Conservation (phyloP, 2,888 invertebrate genomes). For the Cancer borealis region DNA sequence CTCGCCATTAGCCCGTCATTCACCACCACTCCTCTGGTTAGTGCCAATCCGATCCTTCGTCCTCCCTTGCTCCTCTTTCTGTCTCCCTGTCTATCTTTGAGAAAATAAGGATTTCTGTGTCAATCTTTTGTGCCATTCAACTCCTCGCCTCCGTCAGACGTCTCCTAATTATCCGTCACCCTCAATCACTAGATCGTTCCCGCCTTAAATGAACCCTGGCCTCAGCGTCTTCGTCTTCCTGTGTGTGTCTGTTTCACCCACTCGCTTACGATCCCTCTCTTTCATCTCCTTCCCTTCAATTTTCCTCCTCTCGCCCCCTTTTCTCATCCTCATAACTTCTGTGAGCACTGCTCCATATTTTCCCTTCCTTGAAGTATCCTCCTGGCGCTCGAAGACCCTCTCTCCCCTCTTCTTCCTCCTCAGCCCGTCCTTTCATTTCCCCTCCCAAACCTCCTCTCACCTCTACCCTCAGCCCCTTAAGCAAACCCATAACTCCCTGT, state of each 20-base stretch:
- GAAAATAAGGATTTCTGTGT: neutral
- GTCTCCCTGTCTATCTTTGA: neutral
- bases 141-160: neutral
- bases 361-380: constrained; percentile 33
- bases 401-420: neutral
- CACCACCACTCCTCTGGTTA: neutral
- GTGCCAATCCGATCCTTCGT: constrained; percentile 4
- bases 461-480: neutral
- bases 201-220: neutral
- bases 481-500: neutral
- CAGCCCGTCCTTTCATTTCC: neutral
- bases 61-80: neutral
- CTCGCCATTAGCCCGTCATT: constrained; percentile 5
- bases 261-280: constrained; percentile 14
- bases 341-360: constrained; percentile 35
- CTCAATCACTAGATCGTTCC: neutral
- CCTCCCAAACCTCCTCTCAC: neutral
- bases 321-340: constrained; percentile 34
- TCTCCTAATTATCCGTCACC: constrained; percentile 6
- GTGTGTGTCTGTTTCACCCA: neutral
- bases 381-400: neutral
- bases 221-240: neutral
- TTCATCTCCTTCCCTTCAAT: constrained; percentile 34
- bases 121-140: neutral
- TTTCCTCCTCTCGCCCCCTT: neutral